Percentiles rank a stretch among this genome's conserved stretches.
Conservation (phyloP, 2,113 vertebrate genomes). For the Zosterops hypoxanthus region DNA sequence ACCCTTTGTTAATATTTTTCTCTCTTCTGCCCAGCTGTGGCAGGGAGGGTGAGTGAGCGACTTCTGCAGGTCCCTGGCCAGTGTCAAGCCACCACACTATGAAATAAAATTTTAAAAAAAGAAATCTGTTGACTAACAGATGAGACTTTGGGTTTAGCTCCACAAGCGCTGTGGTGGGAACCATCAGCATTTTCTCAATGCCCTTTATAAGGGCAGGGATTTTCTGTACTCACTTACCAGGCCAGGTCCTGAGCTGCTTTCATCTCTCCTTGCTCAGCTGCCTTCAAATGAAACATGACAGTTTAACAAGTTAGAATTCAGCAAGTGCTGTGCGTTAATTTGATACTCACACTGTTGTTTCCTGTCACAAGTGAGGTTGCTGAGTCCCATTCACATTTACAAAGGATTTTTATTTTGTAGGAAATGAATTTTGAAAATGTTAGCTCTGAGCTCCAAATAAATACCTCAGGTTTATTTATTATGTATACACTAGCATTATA, state of each 20-base stretch:
- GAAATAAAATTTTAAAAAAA: background rate
- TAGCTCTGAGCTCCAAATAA: background rate
- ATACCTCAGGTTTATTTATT: background rate
- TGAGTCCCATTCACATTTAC: background rate
- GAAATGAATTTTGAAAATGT: background rate
- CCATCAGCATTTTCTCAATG: background rate
- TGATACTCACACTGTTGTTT: background rate
- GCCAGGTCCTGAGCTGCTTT: background rate
- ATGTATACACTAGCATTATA: fast-evolving
- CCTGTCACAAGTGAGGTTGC: background rate
- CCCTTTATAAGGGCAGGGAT: fast-evolving
- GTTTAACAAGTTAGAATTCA: background rate
- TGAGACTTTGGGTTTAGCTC: background rate
- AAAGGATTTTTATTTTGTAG: background rate
- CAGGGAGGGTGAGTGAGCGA: fast-evolving
- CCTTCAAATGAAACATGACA: background rate
- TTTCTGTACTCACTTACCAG: background rate
- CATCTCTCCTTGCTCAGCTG: background rate
- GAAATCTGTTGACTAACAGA: background rate
- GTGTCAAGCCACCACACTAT: background rate
- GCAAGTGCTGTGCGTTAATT: background rate
- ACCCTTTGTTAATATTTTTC: background rate
- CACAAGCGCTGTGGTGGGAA: background rate
- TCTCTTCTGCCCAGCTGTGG: background rate
- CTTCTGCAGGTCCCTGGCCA: background rate